Evolutionary conservation across 2,113 vertebrate species (phyloP).

Genomic region (Melanotaenia duboulayi): DNA sequence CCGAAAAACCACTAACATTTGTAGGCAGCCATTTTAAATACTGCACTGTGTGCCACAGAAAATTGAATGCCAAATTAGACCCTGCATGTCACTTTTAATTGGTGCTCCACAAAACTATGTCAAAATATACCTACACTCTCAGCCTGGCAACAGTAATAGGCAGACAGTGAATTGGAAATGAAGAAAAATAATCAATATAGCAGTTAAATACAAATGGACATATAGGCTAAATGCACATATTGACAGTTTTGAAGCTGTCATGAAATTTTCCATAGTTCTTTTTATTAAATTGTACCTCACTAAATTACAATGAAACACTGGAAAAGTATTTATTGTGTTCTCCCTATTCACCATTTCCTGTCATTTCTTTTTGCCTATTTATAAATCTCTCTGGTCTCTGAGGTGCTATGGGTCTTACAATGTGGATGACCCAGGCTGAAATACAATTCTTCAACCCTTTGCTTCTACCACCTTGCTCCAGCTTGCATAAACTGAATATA

Average conservation of each 20-base stretch:
- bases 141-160: slow-evolving; percentile 14
- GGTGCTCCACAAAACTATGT: slow-evolving; percentile 33
- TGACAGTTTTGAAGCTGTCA: background rate
- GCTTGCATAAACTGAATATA: slow-evolving; percentile 84
- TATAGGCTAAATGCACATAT: background rate
- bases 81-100: slow-evolving; percentile 41
- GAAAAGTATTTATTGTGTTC: background rate
- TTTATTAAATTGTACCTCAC: background rate
- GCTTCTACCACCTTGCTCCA: slow-evolving; percentile 51
- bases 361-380: slow-evolving; percentile 7
- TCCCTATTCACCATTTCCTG: background rate
- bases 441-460: slow-evolving; percentile 53
- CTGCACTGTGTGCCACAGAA: background rate
- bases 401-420: slow-evolving; percentile 78
- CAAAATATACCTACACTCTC: slow-evolving; percentile 40
- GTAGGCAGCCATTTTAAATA: slow-evolving; percentile 14
- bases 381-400: slow-evolving; percentile 4
- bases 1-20: background rate
- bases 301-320: background rate
- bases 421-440: slow-evolving; percentile 73
- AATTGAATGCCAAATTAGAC: slow-evolving; percentile 27
- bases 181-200: background rate
- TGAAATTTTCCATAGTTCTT: background rate
- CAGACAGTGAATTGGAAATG: background rate
- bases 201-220: background rate